These are phyloP conservation scores for Aurelia aurita DNA, from an alignment of 30 jellyfish, hydroid and myxozoan genomes.

Conservation along the genomic window DNA sequence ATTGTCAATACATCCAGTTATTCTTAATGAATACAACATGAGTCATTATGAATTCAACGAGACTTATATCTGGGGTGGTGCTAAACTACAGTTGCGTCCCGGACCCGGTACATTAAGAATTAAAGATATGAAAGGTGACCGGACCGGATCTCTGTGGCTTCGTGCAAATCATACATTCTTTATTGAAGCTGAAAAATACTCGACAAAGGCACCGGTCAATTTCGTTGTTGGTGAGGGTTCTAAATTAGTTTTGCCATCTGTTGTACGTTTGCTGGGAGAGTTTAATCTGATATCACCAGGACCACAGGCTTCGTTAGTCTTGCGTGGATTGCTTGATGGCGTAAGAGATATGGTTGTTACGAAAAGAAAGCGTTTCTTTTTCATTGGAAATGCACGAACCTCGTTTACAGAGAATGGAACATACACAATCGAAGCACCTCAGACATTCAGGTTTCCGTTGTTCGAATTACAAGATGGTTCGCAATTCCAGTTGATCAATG, in stretches of 20 bases:
- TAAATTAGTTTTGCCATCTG: constrained; percentile 54
- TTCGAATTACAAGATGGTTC: constrained; percentile 76
- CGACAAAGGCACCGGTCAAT: constrained; percentile 62
- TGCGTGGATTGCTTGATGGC: constrained; percentile 70
- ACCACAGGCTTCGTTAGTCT: constrained; percentile 65
- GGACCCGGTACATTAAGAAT: constrained; percentile 40
- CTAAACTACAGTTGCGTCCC: constrained; percentile 48
- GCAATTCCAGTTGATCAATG: constrained; percentile 59
- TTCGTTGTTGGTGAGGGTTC: constrained; percentile 61
- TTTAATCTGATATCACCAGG: constrained; percentile 48
- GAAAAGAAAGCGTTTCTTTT: constrained; percentile 52
- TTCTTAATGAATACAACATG: constrained; percentile 37
- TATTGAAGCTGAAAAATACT: constrained; percentile 55
- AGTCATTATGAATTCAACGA: constrained; percentile 45
- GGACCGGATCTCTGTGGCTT: constrained; percentile 52
- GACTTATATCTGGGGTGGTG: constrained; percentile 50
- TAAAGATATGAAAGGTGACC: constrained; percentile 42
- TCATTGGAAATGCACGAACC: constrained; percentile 71
- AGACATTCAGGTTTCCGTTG: constrained; percentile 69
- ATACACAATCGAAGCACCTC: constrained; percentile 58
- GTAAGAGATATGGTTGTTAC: constrained; percentile 76
- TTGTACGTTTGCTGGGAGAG: constrained; percentile 60
- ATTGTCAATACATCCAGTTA: constrained; percentile 46
- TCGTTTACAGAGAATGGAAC: constrained; percentile 73
- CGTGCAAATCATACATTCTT: constrained; percentile 49